Conservation (phyloP, 1,140 invertebrate genomes). For the Anagrus nilaparvatae region DNA sequence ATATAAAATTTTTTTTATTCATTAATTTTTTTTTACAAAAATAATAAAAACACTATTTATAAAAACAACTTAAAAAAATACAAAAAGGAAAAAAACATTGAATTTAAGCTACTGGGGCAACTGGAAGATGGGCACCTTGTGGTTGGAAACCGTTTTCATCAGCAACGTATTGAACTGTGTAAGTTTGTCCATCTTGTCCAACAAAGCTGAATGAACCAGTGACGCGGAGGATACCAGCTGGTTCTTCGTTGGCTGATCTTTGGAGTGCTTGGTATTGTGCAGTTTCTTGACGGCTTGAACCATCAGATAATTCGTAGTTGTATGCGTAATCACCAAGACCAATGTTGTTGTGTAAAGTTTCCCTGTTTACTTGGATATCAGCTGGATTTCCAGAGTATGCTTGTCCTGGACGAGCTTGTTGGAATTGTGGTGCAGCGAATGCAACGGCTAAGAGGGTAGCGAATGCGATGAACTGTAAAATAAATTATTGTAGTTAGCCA, state of each 20-base stretch:
- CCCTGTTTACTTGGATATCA: conserved; percentile 28
- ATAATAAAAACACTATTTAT: too few species aligned
- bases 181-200: conserved; percentile 26
- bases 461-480: conserved; percentile 32
- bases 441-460: conserved; percentile 32
- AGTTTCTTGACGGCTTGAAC: conserved; percentile 43
- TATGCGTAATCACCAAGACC: conserved; percentile 36
- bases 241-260: conserved; percentile 46
- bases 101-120: not conserved
- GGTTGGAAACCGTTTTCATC: conserved; percentile 39
- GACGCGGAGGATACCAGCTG: conserved; percentile 45
- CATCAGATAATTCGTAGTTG: conserved; percentile 49
- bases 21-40: too few species aligned
- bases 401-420: not conserved
- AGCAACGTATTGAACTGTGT: conserved; percentile 36
- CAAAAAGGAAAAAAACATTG: not conserved
- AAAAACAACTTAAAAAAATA: too few species aligned
- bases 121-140: conserved; percentile 22
- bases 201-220: conserved; percentile 46
- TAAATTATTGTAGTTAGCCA: too few species aligned
- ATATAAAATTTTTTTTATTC: too few species aligned
- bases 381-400: not conserved
- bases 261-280: conserved; percentile 39
- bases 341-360: conserved; percentile 29
- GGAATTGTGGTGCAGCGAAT: conserved; percentile 29